Evolutionary conservation across 2,888 invertebrate genomes (phyloP).

Genomic region (Cataglyphis rosenhaueri): DNA sequence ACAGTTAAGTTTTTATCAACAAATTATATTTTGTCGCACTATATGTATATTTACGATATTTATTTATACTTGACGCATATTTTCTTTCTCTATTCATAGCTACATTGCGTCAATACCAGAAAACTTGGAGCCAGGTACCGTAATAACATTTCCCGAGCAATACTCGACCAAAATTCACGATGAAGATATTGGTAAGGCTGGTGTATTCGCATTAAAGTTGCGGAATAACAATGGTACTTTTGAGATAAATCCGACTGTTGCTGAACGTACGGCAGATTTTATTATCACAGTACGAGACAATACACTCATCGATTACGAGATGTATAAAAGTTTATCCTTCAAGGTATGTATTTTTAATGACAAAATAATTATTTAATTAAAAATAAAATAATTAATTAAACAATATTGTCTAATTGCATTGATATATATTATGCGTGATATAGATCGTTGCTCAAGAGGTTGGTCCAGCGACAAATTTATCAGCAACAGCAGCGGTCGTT

Average conservation of each 20-base stretch:
- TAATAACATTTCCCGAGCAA: constrained; percentile 90
- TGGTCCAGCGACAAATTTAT: constrained; percentile 91
- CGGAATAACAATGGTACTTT: constrained; percentile 95
- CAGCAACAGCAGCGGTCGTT: constrained; percentile 91
- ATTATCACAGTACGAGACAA: constrained; percentile 94
- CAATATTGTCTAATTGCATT: not conserved
- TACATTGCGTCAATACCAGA: constrained; percentile 92
- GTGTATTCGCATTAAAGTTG: constrained; percentile 92
- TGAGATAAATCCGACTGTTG: constrained; percentile 93
- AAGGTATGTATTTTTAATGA: constrained; percentile 86
- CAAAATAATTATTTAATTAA: constrained; percentile 2
- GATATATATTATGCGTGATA: not conserved
- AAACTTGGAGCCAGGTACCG: constrained; percentile 93
- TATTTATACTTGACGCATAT: not conserved
- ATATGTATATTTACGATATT: not conserved
- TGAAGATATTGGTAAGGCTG: constrained; percentile 93
- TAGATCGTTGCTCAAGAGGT: constrained; percentile 93
- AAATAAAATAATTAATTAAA: not conserved
- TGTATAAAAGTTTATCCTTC: constrained; percentile 90
- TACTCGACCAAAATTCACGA: constrained; percentile 91
- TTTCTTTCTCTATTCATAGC: constrained; percentile 83
- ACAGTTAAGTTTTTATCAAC: not conserved
- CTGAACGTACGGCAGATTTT: constrained; percentile 92
- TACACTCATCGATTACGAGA: constrained; percentile 94
- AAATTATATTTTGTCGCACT: not conserved